Evolutionary conservation across 2,888 invertebrate genomes (phyloP).

Genomic region (Achlya flavicornis): DNA sequence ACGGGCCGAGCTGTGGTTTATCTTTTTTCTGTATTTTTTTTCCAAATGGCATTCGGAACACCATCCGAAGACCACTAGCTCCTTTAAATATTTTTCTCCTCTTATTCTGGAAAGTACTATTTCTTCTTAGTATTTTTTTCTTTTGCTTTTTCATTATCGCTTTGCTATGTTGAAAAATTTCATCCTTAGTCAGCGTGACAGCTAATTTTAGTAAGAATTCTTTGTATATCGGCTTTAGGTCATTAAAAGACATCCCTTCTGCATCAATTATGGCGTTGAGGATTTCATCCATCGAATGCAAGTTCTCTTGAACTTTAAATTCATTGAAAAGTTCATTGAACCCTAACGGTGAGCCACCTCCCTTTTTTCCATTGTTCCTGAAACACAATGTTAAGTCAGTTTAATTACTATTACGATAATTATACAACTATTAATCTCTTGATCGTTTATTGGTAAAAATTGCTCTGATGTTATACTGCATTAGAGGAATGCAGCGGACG

Average conservation of each 20-base stretch:
- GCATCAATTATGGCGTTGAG: slow-evolving; percentile 94
- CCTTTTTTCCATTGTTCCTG: slow-evolving; percentile 86
- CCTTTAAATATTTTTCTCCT: slow-evolving; percentile 85
- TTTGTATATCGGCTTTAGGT: slow-evolving; percentile 95
- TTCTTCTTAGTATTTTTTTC: slow-evolving; percentile 86
- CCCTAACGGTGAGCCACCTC: slow-evolving; percentile 91
- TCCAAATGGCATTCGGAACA: slow-evolving; percentile 85
- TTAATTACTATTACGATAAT: slow-evolving; percentile 5
- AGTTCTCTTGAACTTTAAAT: slow-evolving; percentile 93
- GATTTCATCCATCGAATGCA: slow-evolving; percentile 94
- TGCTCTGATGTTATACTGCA: slow-evolving; percentile 48
- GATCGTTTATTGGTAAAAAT: slow-evolving; percentile 32
- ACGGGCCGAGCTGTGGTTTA: slow-evolving; percentile 45
- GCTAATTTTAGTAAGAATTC: slow-evolving; percentile 94
- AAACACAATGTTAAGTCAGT: slow-evolving; percentile 43
- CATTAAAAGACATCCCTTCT: slow-evolving; percentile 96
- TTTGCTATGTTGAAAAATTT: slow-evolving; percentile 94
- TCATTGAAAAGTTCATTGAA: slow-evolving; percentile 95
- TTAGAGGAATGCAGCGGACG: slow-evolving; percentile 69
- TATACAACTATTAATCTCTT: slow-evolving; percentile 14
- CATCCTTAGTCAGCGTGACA: slow-evolving; percentile 95
- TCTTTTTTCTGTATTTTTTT: slow-evolving; percentile 71
- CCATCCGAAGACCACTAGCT: slow-evolving; percentile 84
- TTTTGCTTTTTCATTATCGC: slow-evolving; percentile 94
- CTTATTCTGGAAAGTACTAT: slow-evolving; percentile 83